Evolutionary conservation across 2,113 vertebrate species (phyloP), one percentile per base, ranked within the genome.

Genomic region (Halcyon malimbica): DNA sequence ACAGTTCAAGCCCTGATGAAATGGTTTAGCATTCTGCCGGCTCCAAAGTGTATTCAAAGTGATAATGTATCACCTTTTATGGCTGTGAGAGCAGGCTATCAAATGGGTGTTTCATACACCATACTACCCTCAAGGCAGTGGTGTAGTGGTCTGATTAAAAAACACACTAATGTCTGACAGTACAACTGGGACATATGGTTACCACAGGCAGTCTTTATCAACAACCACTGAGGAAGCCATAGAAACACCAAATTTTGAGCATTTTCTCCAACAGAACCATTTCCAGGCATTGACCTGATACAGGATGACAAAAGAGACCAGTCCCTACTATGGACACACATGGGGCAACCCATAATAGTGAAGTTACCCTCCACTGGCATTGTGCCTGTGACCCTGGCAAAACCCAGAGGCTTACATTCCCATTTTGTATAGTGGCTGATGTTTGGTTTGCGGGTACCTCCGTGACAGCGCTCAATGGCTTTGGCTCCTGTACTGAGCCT

Each of bases 381-480:
- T 44, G 41, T 67, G 29, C 29, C 41, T 29, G 44, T 44, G 29
- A 31, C 64, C 20, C 20, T 44, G 29, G 35, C 35, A 35, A 35
- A 35, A 35, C 35, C 35, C 35, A 35, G 35, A 35, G 35, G 35
- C 35, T 35, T 35, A 35, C 35, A 35, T 35, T 35, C 53, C 53
- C 26, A 54, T 54, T 54, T 29, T 54, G 48, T 15, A 54, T 54
- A 54, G 53, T 28, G 26, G 16, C 53, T 29, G 28, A 28, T 28
- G 15, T 29, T 28, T 54, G 48, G 53, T 54, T 54, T 54, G 26
- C 29, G 26, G 14, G 16, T 54, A 50, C 48, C 48, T 50, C 23
- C 13, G 23, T 50, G 48, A 50, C 48, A 50, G 33, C 1, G 1
- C 5, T 51, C 3, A 0, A 39, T 0, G 0, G 4, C 33, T 63